Base-by-base conservation (phyloP, 2,888 invertebrate genomes). In the Drosophila quinaria region DNA sequence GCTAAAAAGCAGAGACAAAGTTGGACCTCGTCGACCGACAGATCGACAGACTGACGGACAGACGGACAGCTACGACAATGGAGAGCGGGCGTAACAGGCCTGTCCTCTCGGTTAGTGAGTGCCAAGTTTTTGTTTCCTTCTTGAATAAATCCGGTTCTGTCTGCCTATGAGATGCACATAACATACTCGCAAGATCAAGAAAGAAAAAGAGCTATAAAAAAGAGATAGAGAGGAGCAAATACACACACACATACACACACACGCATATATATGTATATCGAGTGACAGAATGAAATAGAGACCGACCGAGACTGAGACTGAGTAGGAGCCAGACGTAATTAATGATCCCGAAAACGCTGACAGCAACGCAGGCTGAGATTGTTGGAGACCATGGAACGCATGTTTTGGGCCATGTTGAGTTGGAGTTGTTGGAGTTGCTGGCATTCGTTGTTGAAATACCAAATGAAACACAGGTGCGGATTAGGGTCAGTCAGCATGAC, bases 341-440 rank as follows among this genome's bases (percentile, higher is more conserved):
- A 84, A 90, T 90, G 90, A 84, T 88, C 89, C 89, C 90, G 77
- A 90, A 86, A 90, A 81, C 59, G 89, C 83, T 86, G 87, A 82
- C 87, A 81, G 51, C 67, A 58, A 58, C 56, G 59, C 33, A 47
- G 70, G 29, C 67, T 44, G 51, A 59, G 69, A 78, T 71, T 62
- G 54, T 39, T 70, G 51, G 41, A 61, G 61, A 63, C 72, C 69
- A 67, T 52, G 54, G 49, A 87, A 83, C 81, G 83, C 83, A 88
- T 88, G 83, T 72, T 78, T 89, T 51, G 61, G 52, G 54, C 59
- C 67, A 67, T 63, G 49, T 69, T 78, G 47, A 58, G 52, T 22
- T 61, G 56, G 35, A 64, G 62, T 52, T 74, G 52, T 22, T 61
- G 56, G 35, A 64, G 62, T 52, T 74, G 25, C 25, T 33, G 44